phyloP scores from a whole-genome alignment of 1,140 invertebrate species.

The Cotesia vestalis region DNA sequence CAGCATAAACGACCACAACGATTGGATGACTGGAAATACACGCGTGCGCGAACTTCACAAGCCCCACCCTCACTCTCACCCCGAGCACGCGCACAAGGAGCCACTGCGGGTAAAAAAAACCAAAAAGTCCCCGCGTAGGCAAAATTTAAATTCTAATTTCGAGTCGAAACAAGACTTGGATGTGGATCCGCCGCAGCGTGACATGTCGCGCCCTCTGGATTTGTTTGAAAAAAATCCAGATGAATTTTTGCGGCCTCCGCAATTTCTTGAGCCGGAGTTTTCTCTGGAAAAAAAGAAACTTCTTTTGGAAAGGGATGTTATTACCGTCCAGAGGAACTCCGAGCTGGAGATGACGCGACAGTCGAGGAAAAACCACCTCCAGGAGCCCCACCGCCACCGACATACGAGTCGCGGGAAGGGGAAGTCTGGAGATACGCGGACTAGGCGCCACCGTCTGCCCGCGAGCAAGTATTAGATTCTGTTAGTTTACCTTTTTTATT shows the following conservation, averaged over 20 bases:
- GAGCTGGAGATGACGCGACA: not conserved
- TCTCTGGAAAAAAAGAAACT: not conserved
- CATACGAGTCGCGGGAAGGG: constrained; percentile 60
- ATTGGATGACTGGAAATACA: constrained; percentile 56
- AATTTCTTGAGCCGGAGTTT: constrained; percentile 20
- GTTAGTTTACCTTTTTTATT: constrained; percentile 20
- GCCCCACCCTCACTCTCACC: constrained; percentile 7
- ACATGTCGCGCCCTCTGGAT: not conserved
- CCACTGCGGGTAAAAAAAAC: no score
- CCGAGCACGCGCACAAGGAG: not conserved
- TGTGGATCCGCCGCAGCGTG: not conserved
- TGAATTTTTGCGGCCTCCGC: constrained; percentile 29
- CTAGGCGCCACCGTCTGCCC: constrained; percentile 53
- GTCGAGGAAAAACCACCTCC: constrained; percentile 34
- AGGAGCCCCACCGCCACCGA: constrained; percentile 54
- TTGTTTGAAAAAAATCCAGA: no score
- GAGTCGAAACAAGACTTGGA: not conserved
- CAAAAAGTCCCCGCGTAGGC: no score
- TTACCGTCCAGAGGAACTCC: not conserved
- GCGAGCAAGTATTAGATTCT: constrained; percentile 59
- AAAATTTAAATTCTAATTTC: not conserved
- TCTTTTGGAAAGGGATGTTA: no score
- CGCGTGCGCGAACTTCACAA: constrained; percentile 1
- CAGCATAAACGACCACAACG: constrained; percentile 66
- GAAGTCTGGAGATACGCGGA: constrained; percentile 37